These are phyloP conservation scores for Plutella xylostella DNA, from an alignment of 2,888 invertebrate genomes.

Conservation along the genomic window DNA sequence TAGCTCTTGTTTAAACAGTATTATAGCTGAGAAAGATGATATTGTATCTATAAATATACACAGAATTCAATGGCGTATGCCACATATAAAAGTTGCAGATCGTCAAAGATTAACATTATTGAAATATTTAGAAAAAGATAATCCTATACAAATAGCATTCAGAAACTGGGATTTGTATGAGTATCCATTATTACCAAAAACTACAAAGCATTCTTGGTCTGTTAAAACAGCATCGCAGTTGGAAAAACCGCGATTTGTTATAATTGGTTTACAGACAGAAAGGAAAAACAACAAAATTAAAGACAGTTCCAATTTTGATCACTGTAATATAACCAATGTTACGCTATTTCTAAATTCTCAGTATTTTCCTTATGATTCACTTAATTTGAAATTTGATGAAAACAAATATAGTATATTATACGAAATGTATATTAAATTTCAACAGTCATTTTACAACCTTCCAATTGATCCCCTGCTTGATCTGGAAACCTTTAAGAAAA, in stretches of 20 bases:
- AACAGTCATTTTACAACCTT: constrained; percentile 14
- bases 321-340: constrained; percentile 28
- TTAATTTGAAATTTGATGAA: constrained; percentile 25
- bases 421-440: constrained; percentile 12
- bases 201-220: constrained; percentile 28
- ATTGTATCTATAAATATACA: constrained; percentile 15
- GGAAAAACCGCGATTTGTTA: constrained; percentile 35
- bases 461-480: constrained; percentile 12
- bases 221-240: constrained; percentile 28
- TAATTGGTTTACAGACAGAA: constrained; percentile 36
- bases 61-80: constrained; percentile 13
- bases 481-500: constrained; percentile 9
- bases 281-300: constrained; percentile 24
- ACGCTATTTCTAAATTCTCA: constrained; percentile 32
- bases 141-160: too few relatives aligned
- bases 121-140: too few relatives aligned
- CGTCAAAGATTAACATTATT: constrained; percentile 17
- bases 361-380: constrained; percentile 30
- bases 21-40: constrained; percentile 14
- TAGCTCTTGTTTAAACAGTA: constrained; percentile 24
- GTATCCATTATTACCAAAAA: constrained; percentile 29
- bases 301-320: constrained; percentile 23
- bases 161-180: constrained; percentile 37
- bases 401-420: too few relatives aligned
- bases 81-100: constrained; percentile 15